phyloP scores from a whole-genome alignment of 2,113 vertebrate genomes.

The Melanostigma gelatinosum region DNA sequence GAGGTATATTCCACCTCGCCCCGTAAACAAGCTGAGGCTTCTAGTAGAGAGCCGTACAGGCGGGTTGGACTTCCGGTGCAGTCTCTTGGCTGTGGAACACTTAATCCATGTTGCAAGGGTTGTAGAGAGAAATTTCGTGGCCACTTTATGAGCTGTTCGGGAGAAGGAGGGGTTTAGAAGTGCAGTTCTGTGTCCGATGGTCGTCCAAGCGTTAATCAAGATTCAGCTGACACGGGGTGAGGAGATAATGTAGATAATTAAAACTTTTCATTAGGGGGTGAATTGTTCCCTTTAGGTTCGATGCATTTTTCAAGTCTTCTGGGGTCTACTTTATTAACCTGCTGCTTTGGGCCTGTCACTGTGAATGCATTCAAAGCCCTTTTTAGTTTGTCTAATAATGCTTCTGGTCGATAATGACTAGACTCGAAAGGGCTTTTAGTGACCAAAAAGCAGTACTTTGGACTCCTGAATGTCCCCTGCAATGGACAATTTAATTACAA shows the following conservation, averaged over 20 bases:
- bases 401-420: slow-evolving; percentile 43
- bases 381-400: slow-evolving; percentile 36
- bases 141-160: slow-evolving; percentile 53
- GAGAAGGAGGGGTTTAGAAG: slow-evolving; percentile 21
- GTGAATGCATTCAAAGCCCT: slow-evolving; percentile 28
- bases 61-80: slow-evolving; percentile 19
- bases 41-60: slow-evolving; percentile 11
- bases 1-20: slow-evolving; percentile 24
- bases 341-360: slow-evolving; percentile 39
- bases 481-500: background rate
- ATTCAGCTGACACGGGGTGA: slow-evolving; percentile 55
- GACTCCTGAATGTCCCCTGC: background rate
- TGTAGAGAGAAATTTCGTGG: slow-evolving; percentile 46
- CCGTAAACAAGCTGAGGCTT: slow-evolving; percentile 36
- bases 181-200: slow-evolving; percentile 34
- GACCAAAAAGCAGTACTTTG: slow-evolving; percentile 5
- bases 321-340: slow-evolving; percentile 67
- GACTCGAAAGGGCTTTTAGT: slow-evolving; percentile 8
- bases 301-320: slow-evolving; percentile 47
- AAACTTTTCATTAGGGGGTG: slow-evolving; percentile 53
- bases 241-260: slow-evolving; percentile 65
- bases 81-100: slow-evolving; percentile 39
- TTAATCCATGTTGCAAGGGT: slow-evolving; percentile 47
- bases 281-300: slow-evolving; percentile 56
- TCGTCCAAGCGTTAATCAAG: slow-evolving; percentile 58